phyloP scores from a whole-genome alignment of 2,113 vertebrate genomes.

The Dendropsophus ebraccatus region DNA sequence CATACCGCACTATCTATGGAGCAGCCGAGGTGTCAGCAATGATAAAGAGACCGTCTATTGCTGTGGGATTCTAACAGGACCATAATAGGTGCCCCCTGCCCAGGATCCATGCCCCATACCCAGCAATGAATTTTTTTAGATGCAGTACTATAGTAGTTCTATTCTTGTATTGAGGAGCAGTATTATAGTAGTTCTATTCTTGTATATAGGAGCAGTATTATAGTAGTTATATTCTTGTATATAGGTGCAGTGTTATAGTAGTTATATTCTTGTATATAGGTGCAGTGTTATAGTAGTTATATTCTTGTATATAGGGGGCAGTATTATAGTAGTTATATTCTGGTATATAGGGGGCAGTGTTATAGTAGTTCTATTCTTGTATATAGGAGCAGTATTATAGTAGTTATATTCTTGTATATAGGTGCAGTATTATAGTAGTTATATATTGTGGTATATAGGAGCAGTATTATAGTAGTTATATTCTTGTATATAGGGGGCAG shows the following conservation, averaged over 20 bases:
- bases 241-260: conserved; percentile 2
- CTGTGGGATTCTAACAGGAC: background rate
- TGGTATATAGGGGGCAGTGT: background rate
- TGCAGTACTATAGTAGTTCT: background rate
- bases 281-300: background rate
- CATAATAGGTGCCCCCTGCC: conserved; percentile 14
- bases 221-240: conserved; percentile 22
- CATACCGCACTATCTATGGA: conserved; percentile 37
- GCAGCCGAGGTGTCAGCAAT: conserved; percentile 1
- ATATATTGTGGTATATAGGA: background rate
- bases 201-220: background rate
- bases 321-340: conserved; percentile 2
- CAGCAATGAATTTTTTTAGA: too few species aligned
- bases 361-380: background rate
- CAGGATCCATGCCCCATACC: background rate
- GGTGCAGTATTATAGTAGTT: too few species aligned
- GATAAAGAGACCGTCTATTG: background rate
- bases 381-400: too few species aligned
- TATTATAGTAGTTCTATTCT: background rate
- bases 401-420: too few species aligned
- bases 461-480: conserved; percentile 6
- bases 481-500: background rate
- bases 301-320: background rate
- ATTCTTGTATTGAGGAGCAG: background rate
- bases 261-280: conserved; percentile 1